Evolutionary conservation across 2,113 vertebrate species (phyloP), one percentile per base, ranked within the genome.

Genomic region (Scophthalmus maximus): DNA sequence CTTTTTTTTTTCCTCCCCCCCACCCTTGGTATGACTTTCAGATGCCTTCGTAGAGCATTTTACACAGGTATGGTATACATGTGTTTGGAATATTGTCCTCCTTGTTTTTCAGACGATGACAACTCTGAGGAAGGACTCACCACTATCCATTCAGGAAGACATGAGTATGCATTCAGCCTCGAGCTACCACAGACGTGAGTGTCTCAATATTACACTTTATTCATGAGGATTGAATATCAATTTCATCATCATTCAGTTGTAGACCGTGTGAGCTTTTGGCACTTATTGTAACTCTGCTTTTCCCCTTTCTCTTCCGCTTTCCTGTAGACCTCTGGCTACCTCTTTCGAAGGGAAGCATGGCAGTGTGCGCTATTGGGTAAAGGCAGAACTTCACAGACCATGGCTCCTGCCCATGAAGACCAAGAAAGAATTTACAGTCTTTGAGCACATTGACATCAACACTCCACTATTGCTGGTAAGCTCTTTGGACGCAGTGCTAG

Each of bases 391-490:
- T 91, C 96, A 98, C 94, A 96, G 97, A 92, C 96, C 97, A 84
- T 99, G 97, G 97, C 83, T 98, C 88, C 94, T 99, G 92, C 97
- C 97, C 91, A 96, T 98, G 96, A 99, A 99, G 95, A 96, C 96
- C 94, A 99, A 99, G 96, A 98, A 98, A 94, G 97, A 99, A 96
- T 99, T 99, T 94, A 99, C 97, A 84, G 97, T 99, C 94, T 98
- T 99, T 95, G 97, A 99, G 90, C 97, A 99, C 95, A 98, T 99
- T 91, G 98, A 99, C 95, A 98, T 99, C 94, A 98, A 98, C 96
- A 99, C 98, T 97, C 98, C 97, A 93, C 95, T 97, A 92, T 95
- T 99, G 95, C 94, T 99, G 96, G 98, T 99, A 94, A 95, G 95
- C 17, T 14, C 3, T 27, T 36, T 20, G 49, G 1, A 68, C 23